A percentile compares a stretch with the other conserved stretches of the same genome.
Conservation (phyloP, 1,140 invertebrate species). For the Leptinotarsa texana region DNA sequence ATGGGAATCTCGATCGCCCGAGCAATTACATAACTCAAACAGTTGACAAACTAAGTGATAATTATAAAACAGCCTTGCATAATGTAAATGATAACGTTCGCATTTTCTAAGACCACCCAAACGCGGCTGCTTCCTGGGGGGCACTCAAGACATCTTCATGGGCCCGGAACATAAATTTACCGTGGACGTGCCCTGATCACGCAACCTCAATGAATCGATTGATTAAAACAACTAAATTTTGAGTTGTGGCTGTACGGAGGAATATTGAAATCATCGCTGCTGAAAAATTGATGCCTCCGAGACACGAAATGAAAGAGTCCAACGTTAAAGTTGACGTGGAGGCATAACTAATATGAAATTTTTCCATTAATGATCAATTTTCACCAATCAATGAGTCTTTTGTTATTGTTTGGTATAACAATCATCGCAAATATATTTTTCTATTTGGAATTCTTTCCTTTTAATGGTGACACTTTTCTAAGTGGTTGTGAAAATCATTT, state of each 20-base stretch:
- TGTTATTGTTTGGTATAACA: too few species aligned
- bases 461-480: too few species aligned
- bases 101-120: slow-evolving; percentile 48
- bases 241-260: slow-evolving; percentile 29
- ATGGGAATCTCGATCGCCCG: slow-evolving; percentile 15
- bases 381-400: too few species aligned
- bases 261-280: neutral
- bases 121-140: slow-evolving; percentile 44
- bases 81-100: slow-evolving; percentile 47
- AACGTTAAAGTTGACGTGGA: too few species aligned
- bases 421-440: too few species aligned
- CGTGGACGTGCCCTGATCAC: slow-evolving; percentile 46
- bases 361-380: too few species aligned
- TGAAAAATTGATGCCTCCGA: slow-evolving; percentile 3
- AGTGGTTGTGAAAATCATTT: too few species aligned
- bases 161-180: slow-evolving; percentile 47
- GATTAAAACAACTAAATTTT: slow-evolving; percentile 47
- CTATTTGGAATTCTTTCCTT: too few species aligned
- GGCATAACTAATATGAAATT: too few species aligned
- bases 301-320: neutral
- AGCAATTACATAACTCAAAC: slow-evolving; percentile 31
- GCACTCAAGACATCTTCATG: slow-evolving; percentile 49
- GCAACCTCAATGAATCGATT: slow-evolving; percentile 47
- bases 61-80: slow-evolving; percentile 44
- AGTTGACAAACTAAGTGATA: slow-evolving; percentile 44